These are phyloP conservation scores for Cryptoleucopteryx plumbea DNA, from an alignment of 2,113 vertebrate species.

Conservation along the genomic window DNA sequence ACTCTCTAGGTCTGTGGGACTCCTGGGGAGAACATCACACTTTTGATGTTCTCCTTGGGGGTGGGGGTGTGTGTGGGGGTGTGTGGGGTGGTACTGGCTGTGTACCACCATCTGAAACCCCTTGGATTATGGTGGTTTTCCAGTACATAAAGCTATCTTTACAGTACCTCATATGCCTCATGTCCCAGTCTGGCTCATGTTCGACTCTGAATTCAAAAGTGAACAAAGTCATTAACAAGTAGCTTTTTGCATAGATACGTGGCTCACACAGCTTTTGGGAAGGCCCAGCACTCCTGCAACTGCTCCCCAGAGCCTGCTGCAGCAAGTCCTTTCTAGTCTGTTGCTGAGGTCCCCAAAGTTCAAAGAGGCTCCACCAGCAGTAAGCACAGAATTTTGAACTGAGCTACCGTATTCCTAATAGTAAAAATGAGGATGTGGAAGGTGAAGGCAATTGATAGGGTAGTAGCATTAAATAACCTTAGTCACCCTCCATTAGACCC, in stretches of 20 bases:
- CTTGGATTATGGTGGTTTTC: neutral
- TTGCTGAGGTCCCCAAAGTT: neutral
- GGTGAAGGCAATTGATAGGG: neutral
- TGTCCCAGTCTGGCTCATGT: neutral
- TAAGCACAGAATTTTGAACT: neutral
- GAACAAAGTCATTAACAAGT: neutral
- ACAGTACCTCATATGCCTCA: neutral
- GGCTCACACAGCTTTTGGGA: neutral
- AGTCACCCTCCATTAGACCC: neutral
- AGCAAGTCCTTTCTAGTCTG: neutral
- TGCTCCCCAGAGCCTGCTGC: neutral
- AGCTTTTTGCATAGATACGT: neutral
- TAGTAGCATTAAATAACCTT: neutral
- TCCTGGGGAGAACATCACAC: neutral
- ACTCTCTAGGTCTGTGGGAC: neutral
- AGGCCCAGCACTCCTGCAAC: neutral
- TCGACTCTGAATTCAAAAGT: neutral
- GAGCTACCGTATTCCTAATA: neutral
- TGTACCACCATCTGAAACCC: neutral
- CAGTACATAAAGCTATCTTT: neutral
- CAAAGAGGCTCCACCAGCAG: neutral
- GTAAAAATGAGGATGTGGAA: neutral
- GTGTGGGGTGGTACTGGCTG: neutral
- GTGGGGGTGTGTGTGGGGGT: accelerated
- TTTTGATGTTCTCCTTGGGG: neutral